Percentiles rank a stretch among this genome's conserved stretches.
These are phyloP conservation scores for Balaenoptera acutorostrata DNA, from an alignment of 2,113 vertebrate species.

Conservation along the genomic window DNA sequence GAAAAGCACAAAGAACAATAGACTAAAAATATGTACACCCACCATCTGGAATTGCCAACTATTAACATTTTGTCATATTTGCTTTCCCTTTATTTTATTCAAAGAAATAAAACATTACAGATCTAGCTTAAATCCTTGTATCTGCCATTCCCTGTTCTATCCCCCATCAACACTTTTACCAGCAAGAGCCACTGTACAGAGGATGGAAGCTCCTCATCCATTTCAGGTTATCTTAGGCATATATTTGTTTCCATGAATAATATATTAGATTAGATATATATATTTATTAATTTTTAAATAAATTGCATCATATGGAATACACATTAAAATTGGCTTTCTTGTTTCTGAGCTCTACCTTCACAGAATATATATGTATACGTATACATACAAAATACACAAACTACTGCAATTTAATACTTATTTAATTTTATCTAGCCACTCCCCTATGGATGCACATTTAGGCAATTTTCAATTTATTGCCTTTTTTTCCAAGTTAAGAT, in stretches of 20 bases:
- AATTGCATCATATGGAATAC: background rate
- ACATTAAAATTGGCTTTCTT: background rate
- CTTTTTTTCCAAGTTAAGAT: background rate
- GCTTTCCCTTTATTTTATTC: constrained; percentile 42
- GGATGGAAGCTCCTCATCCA: rapidly evolving
- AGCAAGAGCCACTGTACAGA: rapidly evolving
- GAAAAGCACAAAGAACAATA: constrained; percentile 44
- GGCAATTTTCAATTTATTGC: background rate
- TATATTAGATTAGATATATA: too few relatives aligned
- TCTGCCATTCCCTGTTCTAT: rapidly evolving
- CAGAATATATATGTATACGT: background rate
- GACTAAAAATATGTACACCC: background rate
- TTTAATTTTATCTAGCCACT: background rate
- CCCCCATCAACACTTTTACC: background rate
- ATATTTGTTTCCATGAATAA: background rate
- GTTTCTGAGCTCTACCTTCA: background rate
- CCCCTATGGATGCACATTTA: background rate
- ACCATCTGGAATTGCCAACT: constrained; percentile 59
- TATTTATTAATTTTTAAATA: background rate
- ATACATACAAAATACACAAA: background rate
- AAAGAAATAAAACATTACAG: background rate
- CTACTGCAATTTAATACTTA: background rate
- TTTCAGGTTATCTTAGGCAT: background rate
- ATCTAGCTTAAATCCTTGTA: background rate
- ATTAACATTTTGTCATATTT: constrained; percentile 42